These are phyloP conservation scores for Sinodicranocentrus sp. DNA, from an alignment of 2,888 invertebrate species.

Conservation along the genomic window DNA sequence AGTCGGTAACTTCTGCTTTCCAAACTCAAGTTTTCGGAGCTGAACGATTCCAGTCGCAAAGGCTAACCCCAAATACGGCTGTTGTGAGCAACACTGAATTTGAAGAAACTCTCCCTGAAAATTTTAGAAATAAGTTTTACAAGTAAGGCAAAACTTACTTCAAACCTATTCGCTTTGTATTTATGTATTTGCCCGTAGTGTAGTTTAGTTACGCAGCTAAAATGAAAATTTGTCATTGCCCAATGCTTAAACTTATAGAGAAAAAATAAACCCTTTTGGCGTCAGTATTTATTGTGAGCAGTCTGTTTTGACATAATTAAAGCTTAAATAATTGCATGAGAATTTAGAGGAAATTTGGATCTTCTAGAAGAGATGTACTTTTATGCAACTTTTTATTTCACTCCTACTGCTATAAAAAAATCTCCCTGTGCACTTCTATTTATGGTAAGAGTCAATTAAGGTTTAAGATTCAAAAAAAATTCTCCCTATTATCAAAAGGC, in stretches of 20 bases:
- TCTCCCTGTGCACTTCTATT: not conserved
- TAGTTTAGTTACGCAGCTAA: no score
- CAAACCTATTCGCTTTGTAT: no score
- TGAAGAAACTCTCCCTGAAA: constrained; percentile 71
- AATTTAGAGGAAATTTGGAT: no score
- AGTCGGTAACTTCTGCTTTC: constrained; percentile 23
- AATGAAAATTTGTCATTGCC: no score
- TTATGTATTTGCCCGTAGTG: no score
- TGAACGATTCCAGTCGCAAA: constrained; percentile 50
- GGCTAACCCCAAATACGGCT: constrained; percentile 50
- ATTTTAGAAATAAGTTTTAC: constrained; percentile 75
- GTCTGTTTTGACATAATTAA: no score
- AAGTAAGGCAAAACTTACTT: no score
- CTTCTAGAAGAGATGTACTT: no score
- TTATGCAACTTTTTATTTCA: not conserved
- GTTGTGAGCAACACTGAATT: constrained; percentile 69
- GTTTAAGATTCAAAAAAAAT: not conserved
- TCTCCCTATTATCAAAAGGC: not conserved
- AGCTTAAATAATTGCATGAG: no score
- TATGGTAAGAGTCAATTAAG: constrained; percentile 3
- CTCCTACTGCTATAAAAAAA: not conserved
- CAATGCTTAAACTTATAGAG: no score
- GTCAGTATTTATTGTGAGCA: no score
- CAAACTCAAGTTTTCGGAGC: constrained; percentile 53
- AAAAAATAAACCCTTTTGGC: no score